Evolutionary conservation across 2,888 invertebrate genomes (phyloP), one percentile per base, ranked within the genome.

Genomic region (Drosophila phalerata): DNA sequence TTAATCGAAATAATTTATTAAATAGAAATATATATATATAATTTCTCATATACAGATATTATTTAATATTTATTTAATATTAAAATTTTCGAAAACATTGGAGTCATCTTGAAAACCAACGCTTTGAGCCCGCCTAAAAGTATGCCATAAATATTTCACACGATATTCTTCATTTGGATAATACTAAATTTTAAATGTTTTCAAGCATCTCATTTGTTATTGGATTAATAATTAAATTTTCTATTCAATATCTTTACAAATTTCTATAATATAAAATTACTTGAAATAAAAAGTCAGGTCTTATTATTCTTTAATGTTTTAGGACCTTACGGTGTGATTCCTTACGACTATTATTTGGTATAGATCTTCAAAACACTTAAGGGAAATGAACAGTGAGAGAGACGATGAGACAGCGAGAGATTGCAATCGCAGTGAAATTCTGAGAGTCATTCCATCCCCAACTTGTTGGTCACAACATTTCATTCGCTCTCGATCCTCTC

Each of bases 371-470:
- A 34, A 56, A 56, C 32, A 34, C 11, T n/a, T 38, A 22, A 8
- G 17, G 28, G 10, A 17, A 47, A 9, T 17, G 15, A 11, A 15
- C n/a, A 38, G 25, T n/a, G 2, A n/a, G 19, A 42, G 32, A 3
- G 15, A 37, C 2, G 34, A 4, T 6, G 13, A 38, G 62, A 34
- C 0, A 22, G 2, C 5, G 8, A 15, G 40, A 42, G 9, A 17
- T 3, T 22, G 58, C n/a, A 47, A n/a, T 52, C 15, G 13, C 38
- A 28, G 17, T 53, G 5, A 67, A 37, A n/a, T 40, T 51, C 17
- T 11, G 40, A 37, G 69, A 53, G 57, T 34, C 17, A 19, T 61
- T n/a, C 38, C 49, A 60, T 55, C 67, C 61, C 47, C 45, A 58
- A 56, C 47, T 25, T 19, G 38, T 49, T 45, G 25, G 30, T 32